These are phyloP conservation scores for Leptinotarsa undecemlineata DNA, from an alignment of 1,140 invertebrate species.

Conservation along the genomic window DNA sequence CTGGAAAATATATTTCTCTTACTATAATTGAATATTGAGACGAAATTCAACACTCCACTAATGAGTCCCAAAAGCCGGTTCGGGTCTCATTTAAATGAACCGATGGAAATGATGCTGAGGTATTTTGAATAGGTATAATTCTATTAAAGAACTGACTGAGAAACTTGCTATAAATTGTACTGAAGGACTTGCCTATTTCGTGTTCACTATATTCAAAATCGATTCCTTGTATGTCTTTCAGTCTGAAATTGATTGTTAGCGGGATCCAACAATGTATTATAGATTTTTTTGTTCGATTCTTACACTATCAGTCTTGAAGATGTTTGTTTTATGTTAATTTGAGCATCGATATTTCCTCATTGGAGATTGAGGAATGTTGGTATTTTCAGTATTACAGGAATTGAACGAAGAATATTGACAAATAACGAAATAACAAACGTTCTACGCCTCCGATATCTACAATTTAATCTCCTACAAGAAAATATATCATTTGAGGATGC, in stretches of 20 bases:
- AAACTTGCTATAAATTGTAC: constrained; percentile 1
- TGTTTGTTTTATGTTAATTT: not conserved
- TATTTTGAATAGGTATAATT: constrained; percentile 31
- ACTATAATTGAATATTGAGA: constrained; percentile 40
- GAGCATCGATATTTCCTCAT: not conserved
- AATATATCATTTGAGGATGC: too few relatives aligned
- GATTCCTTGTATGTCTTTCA: not conserved
- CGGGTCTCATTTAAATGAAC: constrained; percentile 39
- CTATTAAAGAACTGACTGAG: constrained; percentile 20
- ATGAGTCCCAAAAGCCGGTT: constrained; percentile 44
- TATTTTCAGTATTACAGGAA: too few relatives aligned
- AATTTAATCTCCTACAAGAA: too few relatives aligned
- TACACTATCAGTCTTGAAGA: not conserved
- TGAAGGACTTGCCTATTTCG: not conserved
- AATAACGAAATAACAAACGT: too few relatives aligned
- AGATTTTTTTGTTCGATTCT: not conserved
- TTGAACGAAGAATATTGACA: too few relatives aligned
- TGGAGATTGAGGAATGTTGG: too few relatives aligned
- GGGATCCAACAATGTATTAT: not conserved
- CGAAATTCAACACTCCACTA: constrained; percentile 41
- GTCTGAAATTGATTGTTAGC: not conserved
- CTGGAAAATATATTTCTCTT: not conserved
- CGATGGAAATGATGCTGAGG: constrained; percentile 38
- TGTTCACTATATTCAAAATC: not conserved
- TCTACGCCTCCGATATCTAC: too few relatives aligned